These are phyloP conservation scores for Temnothorax curvispinosus DNA, from an alignment of 1,140 invertebrate genomes.

Conservation along the genomic window DNA sequence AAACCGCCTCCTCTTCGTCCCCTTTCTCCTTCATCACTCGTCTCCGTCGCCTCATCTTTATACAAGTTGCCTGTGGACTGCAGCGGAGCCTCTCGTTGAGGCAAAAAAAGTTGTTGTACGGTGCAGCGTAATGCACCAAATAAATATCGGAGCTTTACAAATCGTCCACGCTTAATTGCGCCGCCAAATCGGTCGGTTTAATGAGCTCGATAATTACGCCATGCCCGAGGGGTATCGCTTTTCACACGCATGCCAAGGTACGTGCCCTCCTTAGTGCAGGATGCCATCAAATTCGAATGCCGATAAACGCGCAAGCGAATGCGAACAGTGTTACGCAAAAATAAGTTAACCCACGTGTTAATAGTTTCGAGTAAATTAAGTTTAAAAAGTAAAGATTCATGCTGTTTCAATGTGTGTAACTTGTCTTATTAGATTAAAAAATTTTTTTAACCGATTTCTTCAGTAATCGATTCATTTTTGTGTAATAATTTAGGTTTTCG, in stretches of 20 bases:
- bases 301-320: not conserved
- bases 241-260: conserved; percentile 1
- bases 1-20: conserved; percentile 8
- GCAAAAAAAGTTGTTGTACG: conserved; percentile 25
- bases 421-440: not conserved
- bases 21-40: not conserved
- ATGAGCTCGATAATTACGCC: conserved; percentile 45
- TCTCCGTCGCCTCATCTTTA: not conserved
- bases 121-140: conserved; percentile 32
- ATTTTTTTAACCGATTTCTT: not conserved
- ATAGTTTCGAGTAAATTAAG: not conserved
- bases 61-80: not conserved
- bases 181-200: conserved; percentile 36
- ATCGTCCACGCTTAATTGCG: conserved; percentile 37
- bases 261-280: conserved; percentile 12
- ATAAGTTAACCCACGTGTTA: not conserved
- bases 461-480: not conserved
- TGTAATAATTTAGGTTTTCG: not conserved
- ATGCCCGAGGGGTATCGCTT: conserved; percentile 23
- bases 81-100: not conserved
- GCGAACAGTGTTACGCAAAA: conserved; percentile 12
- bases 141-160: conserved; percentile 52
- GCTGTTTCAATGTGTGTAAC: not conserved
- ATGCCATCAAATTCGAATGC: not conserved
- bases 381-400: not conserved